Base-by-base conservation (phyloP, 2,888 invertebrate species). In the Nipponacmea schrenckii region DNA sequence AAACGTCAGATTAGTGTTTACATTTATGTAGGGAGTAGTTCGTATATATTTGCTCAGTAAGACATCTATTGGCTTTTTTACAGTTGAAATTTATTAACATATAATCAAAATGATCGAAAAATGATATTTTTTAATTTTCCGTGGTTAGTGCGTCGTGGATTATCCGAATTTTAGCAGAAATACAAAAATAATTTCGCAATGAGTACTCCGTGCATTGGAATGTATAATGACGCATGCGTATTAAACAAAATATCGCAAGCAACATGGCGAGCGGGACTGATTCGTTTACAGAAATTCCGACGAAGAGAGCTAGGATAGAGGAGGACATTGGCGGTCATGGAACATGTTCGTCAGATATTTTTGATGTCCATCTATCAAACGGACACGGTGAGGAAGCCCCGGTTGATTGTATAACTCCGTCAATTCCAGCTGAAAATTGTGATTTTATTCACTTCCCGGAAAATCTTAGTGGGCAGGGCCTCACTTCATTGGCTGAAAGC, bases 211-310 rank as follows among this genome's bases (percentile, higher is more conserved):
- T 24, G 24, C 56, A 56, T 56, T 24, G 56, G 56, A 56, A 56
- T 56, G 56, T 56, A 56, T 1, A 24, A 24, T 24, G 24, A 56
- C 56, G 56, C 56, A 56, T 56, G 56, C 56, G 56, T 24, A 24
- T 24, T 48, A 14, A 39, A 62, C 44, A 45, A n/a, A 20, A 66
- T 44, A 64, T 67, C 46, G 66, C 67, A 50, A 63, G 73, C 74
- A 78, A 77, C 74, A 80, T 80, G 80, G 79, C 78, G 73, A 76
- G 77, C 39, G 65, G 70, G 45, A 74, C 64, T 50, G 74, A 70
- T 24, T 56, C 24, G n/a, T 24, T 56, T 15, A 24, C 56, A 8
- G 56, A n/a, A 69, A 70, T 70, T 67, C 74, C 78, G 44, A 65
- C 74, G 31, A 78, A 78, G 69, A 76, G 71, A 67, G 46, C 67